Conservation (phyloP, 2,888 invertebrate species). For the Nycteola revayana region DNA sequence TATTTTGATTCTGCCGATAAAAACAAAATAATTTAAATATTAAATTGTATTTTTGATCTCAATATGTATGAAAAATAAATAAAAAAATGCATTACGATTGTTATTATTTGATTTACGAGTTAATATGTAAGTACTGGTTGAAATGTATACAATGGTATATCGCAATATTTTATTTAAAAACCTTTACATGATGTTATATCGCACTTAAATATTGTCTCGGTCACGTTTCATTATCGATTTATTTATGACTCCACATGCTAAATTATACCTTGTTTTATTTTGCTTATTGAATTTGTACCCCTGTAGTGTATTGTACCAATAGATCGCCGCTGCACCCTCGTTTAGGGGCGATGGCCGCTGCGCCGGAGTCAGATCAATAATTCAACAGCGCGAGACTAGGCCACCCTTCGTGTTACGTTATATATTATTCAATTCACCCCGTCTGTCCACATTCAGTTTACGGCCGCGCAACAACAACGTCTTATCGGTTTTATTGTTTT, state of each 20-base stretch:
- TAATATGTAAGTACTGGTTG: too few relatives aligned
- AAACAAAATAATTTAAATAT: too few relatives aligned
- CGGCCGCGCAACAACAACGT: conserved; percentile 44
- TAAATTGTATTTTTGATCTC: too few relatives aligned
- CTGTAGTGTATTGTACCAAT: conserved; percentile 34
- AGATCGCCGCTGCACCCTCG: conserved; percentile 40
- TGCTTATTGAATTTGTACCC: conserved; percentile 32
- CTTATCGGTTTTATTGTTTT: conserved; percentile 78
- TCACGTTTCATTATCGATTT: conserved; percentile 50
- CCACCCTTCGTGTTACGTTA: conserved; percentile 36
- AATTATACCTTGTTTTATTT: conserved; percentile 36
- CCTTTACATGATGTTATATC: too few relatives aligned
- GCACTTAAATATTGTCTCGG: conserved; percentile 1
- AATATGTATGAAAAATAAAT: too few relatives aligned
- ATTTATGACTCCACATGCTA: conserved; percentile 32
- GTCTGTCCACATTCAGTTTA: conserved; percentile 37
- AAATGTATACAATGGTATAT: too few relatives aligned
- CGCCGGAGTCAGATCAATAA: conserved; percentile 75
- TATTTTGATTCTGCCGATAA: too few relatives aligned
- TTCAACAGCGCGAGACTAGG: conserved; percentile 41
- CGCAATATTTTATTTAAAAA: too few relatives aligned
- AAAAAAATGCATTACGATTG: too few relatives aligned
- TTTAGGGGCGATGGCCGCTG: conserved; percentile 54
- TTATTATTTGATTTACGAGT: too few relatives aligned
- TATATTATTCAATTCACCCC: conserved; percentile 30